A percentile compares a stretch with the other conserved stretches of the same genome.
phyloP scores from a whole-genome alignment of 53 echinoderm and acorn worm species.

The Temnopleurus reevesii region DNA sequence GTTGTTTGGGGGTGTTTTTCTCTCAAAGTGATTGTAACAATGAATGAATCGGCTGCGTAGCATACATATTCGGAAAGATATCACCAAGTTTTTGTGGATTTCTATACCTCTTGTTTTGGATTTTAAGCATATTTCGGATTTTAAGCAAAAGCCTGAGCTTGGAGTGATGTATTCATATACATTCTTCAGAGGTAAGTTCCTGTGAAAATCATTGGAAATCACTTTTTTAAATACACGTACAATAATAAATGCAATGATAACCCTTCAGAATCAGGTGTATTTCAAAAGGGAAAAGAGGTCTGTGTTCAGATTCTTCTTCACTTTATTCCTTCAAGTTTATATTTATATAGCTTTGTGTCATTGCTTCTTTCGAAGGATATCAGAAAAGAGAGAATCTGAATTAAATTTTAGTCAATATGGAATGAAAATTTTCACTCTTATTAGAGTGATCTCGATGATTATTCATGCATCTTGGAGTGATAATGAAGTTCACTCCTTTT shows the following conservation, averaged over 20 bases:
- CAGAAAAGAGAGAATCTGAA: no score
- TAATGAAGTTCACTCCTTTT: no score
- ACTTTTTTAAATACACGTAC: not conserved
- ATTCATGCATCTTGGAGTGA: no score
- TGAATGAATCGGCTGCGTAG: not conserved
- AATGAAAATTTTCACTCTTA: no score
- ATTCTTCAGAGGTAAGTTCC: slow-evolving; percentile 9
- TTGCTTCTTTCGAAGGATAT: no score
- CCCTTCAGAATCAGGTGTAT: not conserved
- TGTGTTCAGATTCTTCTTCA: not conserved
- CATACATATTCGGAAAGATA: slow-evolving; percentile 5
- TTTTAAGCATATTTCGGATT: not conserved
- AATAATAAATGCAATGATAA: not conserved
- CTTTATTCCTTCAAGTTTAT: not conserved
- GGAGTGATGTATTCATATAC: not conserved
- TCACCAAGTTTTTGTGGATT: not conserved
- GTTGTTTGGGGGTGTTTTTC: not conserved
- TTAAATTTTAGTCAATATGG: no score
- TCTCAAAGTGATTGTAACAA: not conserved
- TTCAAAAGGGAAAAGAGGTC: not conserved
- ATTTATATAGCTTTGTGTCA: not conserved
- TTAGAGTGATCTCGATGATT: no score
- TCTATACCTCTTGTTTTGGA: not conserved
- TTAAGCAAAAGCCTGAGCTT: not conserved
- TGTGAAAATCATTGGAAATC: not conserved